These are phyloP conservation scores for Gambusia yucatana DNA, from an alignment of 2,797 vertebrate species.

Conservation along the genomic window DNA sequence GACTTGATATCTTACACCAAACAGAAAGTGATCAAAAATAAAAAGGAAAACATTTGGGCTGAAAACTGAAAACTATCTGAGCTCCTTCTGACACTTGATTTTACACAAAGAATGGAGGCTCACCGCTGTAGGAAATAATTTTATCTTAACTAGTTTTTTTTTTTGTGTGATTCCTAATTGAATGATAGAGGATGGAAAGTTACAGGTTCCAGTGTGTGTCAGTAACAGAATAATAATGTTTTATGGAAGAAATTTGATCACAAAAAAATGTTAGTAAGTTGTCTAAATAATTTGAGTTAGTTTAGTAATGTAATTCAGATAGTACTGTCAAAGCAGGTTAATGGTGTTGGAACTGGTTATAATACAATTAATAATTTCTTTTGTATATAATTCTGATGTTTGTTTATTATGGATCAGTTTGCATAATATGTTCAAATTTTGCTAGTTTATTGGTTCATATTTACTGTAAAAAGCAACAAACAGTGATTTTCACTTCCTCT, in stretches of 20 bases:
- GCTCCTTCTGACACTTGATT: neutral
- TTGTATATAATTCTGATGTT: neutral
- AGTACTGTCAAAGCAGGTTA: neutral
- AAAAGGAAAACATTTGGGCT: neutral
- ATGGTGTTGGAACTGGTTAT: neutral
- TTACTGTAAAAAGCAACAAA: neutral
- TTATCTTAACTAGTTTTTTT: neutral
- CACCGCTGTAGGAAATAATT: neutral
- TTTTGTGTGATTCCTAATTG: neutral
- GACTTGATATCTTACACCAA: neutral
- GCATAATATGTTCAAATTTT: neutral
- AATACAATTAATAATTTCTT: neutral
- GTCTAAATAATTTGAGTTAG: neutral
- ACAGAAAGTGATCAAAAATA: neutral
- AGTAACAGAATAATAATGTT: neutral
- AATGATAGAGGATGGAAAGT: neutral
- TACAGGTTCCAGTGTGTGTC: neutral
- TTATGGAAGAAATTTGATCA: neutral
- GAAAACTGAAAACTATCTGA: neutral
- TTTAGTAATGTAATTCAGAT: neutral
- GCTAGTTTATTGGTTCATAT: neutral
- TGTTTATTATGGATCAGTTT: neutral
- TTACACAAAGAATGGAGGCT: neutral
- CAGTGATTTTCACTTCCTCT: neutral
- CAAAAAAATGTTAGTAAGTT: neutral